Evolutionary conservation across 2,888 invertebrate species (phyloP).

Genomic region (Caenorhabditis doughertyi): DNA sequence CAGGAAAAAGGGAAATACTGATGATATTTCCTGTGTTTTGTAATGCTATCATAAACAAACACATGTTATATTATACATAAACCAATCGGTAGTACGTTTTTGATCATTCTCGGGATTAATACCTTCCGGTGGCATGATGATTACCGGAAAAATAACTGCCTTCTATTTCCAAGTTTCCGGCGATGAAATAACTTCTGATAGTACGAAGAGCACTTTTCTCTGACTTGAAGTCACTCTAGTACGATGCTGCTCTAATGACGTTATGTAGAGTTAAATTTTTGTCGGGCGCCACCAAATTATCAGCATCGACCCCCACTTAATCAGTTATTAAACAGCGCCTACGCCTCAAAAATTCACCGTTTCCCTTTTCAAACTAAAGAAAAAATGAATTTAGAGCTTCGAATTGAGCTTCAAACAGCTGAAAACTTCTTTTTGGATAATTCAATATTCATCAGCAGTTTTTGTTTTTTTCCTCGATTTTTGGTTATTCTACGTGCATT

Average conservation of each 20-base stretch:
- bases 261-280: conserved; percentile 18
- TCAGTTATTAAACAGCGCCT: conserved; percentile 19
- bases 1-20: conserved; percentile 20
- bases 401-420: conserved; percentile 5
- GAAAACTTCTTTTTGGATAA: neutral
- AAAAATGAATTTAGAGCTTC: neutral
- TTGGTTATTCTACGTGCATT: neutral
- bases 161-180: neutral
- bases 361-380: conserved; percentile 1
- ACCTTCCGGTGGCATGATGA: neutral
- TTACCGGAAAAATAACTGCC: neutral
- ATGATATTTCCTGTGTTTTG: conserved; percentile 7
- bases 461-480: neutral
- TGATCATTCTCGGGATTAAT: conserved; percentile 17
- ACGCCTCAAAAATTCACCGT: conserved; percentile 19
- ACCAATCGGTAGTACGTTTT: conserved; percentile 39
- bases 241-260: conserved; percentile 42
- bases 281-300: conserved; percentile 52
- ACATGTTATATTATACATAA: conserved; percentile 24
- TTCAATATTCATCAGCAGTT: neutral
- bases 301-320: conserved; percentile 52
- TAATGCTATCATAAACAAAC: conserved; percentile 53
- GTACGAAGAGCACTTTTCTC: neutral
- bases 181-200: conserved; percentile 2
- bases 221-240: conserved; percentile 34